A percentile compares a stretch with the other conserved stretches of the same genome.
Conservation (phyloP, 2,113 vertebrate species). For the Amblyopsis rosae region DNA sequence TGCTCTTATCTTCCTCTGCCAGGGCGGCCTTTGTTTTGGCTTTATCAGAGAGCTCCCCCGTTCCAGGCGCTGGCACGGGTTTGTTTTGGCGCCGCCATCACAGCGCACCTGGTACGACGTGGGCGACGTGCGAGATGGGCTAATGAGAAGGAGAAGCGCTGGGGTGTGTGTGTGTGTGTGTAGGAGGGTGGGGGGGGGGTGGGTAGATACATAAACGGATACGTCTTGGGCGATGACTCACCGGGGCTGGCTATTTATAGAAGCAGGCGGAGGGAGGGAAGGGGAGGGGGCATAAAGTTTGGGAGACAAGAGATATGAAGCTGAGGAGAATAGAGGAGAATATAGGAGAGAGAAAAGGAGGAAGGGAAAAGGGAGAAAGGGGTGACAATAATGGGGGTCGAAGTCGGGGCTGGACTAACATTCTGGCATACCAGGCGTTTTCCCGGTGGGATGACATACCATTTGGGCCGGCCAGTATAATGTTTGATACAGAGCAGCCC, state of each 20-base stretch:
- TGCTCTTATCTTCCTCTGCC: not conserved
- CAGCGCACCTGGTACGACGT: not conserved
- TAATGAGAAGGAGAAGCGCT: constrained; percentile 42
- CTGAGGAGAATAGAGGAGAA: constrained; percentile 46
- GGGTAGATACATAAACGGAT: constrained; percentile 38
- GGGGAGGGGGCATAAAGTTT: constrained; percentile 43
- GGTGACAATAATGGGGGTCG: not conserved
- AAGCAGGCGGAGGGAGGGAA: constrained; percentile 36
- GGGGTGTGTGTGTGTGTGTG: constrained; percentile 1
- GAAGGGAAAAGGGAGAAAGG: constrained; percentile 15
- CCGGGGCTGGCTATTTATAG: constrained; percentile 72
- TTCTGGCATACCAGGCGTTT: too few species aligned
- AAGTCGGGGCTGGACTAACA: not conserved
- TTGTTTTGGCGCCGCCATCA: not conserved
- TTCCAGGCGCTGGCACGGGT: not conserved
- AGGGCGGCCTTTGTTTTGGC: constrained; percentile 40
- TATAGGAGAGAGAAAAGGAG: constrained; percentile 35
- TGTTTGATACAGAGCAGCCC: not conserved
- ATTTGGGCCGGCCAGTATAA: too few species aligned
- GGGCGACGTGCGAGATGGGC: constrained; percentile 39
- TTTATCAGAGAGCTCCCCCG: constrained; percentile 6
- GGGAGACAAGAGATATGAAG: constrained; percentile 54
- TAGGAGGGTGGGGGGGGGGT: not conserved
- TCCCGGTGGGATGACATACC: too few species aligned
- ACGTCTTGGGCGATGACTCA: constrained; percentile 73